Percentiles rank a stretch among this genome's conserved stretches.
Conservation (phyloP, 2,113 vertebrate species). For the Micronisus gabar region DNA sequence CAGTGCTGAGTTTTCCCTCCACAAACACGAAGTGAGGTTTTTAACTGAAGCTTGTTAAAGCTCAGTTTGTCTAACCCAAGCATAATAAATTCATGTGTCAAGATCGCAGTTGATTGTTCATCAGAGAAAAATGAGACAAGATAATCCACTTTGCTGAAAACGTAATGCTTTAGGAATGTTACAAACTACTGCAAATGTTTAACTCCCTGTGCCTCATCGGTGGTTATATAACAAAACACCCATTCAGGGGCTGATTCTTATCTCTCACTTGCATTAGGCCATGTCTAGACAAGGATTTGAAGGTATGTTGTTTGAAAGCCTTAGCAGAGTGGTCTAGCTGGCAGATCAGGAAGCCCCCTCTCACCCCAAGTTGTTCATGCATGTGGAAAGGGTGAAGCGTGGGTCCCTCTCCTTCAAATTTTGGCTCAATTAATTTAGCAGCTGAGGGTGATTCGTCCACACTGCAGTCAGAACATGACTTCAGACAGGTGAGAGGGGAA, state of each 20-base stretch:
- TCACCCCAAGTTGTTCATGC: rapidly evolving
- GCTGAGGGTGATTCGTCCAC: background rate
- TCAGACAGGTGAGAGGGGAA: background rate
- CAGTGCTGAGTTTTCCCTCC: background rate
- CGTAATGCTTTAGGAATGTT: conserved; percentile 44
- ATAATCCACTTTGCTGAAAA: conserved; percentile 49
- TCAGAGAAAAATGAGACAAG: conserved; percentile 49
- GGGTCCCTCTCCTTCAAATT: background rate
- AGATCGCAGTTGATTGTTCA: conserved; percentile 46
- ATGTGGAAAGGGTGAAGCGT: background rate
- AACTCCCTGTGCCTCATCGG: background rate
- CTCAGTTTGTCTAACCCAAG: conserved; percentile 54
- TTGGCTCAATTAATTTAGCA: background rate
- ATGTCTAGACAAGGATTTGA: conserved; percentile 60
- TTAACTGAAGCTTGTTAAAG: conserved; percentile 32
- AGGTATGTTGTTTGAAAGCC: conserved; percentile 42
- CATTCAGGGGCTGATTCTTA: conserved; percentile 46
- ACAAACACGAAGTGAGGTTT: conserved; percentile 8
- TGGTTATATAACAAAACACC: conserved; percentile 47
- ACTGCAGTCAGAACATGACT: background rate
- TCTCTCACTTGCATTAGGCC: background rate
- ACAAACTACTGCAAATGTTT: conserved; percentile 52
- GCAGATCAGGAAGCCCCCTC: background rate
- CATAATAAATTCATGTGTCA: conserved; percentile 55
- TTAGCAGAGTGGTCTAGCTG: background rate